A percentile compares a stretch with the other conserved stretches of the same genome.
Conservation (phyloP, 2,888 invertebrate species). For the Sinodicranocentrus sp. region DNA sequence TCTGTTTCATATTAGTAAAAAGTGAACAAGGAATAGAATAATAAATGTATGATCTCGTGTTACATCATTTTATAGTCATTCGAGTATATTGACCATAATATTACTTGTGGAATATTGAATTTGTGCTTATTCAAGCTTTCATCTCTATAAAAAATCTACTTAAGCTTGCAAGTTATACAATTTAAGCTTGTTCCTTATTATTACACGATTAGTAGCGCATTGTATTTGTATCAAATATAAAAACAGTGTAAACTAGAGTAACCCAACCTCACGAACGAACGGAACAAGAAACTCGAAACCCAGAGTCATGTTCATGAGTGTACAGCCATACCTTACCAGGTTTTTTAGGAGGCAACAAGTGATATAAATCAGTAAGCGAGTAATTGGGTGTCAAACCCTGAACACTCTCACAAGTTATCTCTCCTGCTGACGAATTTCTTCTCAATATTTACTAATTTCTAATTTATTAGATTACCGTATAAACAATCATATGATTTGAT, state of each 20-base stretch:
- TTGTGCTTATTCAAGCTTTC: too few relatives aligned
- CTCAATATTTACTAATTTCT: constrained; percentile 63
- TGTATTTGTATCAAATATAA: neutral
- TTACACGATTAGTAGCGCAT: neutral
- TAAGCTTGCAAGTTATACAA: too few relatives aligned
- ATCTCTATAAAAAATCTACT: too few relatives aligned
- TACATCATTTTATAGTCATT: constrained; percentile 12
- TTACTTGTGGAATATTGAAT: too few relatives aligned
- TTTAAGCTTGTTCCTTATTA: neutral
- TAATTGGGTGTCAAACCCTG: constrained; percentile 57
- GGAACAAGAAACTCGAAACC: neutral
- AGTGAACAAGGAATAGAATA: constrained; percentile 17
- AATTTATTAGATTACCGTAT: constrained; percentile 55
- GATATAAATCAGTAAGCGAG: constrained; percentile 59
- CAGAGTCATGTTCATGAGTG: neutral
- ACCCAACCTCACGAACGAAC: neutral
- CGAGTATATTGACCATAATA: too few relatives aligned
- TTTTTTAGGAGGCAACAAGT: constrained; percentile 16
- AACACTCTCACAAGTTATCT: constrained; percentile 30
- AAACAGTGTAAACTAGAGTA: neutral
- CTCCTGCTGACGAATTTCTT: constrained; percentile 53
- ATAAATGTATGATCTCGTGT: constrained; percentile 33
- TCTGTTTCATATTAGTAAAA: constrained; percentile 26
- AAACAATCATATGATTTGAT: constrained; percentile 37
- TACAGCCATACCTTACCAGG: neutral